Percentiles rank a stretch among this genome's conserved stretches.
Conservation (phyloP, 2,113 vertebrate species). For the Stomatorhinus ivindoensis region DNA sequence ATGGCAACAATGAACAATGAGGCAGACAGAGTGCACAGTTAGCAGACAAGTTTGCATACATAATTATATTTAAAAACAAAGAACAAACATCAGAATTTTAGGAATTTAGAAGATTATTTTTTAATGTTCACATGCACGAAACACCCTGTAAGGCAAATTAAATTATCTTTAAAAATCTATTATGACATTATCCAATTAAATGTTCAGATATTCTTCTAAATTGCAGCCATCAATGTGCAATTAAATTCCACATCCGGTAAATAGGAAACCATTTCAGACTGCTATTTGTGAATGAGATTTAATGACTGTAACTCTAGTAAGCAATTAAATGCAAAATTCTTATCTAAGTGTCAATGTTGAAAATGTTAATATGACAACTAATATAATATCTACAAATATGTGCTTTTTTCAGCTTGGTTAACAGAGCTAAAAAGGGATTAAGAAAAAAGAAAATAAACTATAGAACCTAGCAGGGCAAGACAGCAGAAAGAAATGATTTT, state of each 20-base stretch:
- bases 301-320: constrained; percentile 20
- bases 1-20: background rate
- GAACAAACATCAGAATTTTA: background rate
- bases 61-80: background rate
- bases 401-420: background rate
- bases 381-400: constrained; percentile 10
- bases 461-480: background rate
- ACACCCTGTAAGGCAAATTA: constrained; percentile 16
- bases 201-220: constrained; percentile 30
- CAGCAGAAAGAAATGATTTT: background rate
- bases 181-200: constrained; percentile 19
- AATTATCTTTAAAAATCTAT: constrained; percentile 17
- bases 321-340: constrained; percentile 22
- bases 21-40: background rate
- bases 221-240: constrained; percentile 40
- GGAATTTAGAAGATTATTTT: constrained; percentile 7
- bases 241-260: constrained; percentile 30
- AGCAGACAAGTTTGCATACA: background rate
- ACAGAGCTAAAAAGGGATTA: background rate
- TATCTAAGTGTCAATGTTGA: constrained; percentile 13
- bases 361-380: constrained; percentile 8
- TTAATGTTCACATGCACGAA: constrained; percentile 12
- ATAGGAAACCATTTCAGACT: constrained; percentile 34
- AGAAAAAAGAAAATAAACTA: background rate
- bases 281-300: constrained; percentile 21